These are phyloP conservation scores for Sorex fumeus DNA, from an alignment of 2,113 vertebrate species.

Conservation along the genomic window DNA sequence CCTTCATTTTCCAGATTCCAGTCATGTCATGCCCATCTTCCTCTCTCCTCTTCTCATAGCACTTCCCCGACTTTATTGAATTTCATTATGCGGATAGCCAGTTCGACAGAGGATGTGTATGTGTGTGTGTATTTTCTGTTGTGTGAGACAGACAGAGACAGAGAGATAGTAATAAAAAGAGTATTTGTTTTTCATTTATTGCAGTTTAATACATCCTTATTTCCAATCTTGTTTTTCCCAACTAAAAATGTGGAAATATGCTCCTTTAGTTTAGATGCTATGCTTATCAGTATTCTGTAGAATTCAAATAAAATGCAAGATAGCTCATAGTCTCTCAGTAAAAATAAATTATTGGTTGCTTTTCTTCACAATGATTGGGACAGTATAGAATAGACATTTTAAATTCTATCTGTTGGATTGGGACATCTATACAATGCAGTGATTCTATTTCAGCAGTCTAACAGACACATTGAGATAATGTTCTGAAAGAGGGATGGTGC, in stretches of 20 bases:
- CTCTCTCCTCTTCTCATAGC: neutral
- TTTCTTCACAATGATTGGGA: neutral
- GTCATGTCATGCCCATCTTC: neutral
- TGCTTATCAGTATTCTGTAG: neutral
- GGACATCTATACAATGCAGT: neutral
- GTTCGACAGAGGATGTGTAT: neutral
- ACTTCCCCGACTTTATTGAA: neutral
- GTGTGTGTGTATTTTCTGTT: neutral
- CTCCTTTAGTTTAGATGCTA: neutral
- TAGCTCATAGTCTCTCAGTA: neutral
- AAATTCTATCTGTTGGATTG: constrained; percentile 35
- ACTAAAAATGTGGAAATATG: neutral
- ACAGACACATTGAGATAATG: constrained; percentile 11
- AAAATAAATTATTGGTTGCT: neutral
- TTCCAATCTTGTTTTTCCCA: neutral
- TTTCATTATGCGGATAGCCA: neutral
- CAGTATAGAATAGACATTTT: neutral
- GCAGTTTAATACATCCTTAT: neutral
- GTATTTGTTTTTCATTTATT: constrained; percentile 29
- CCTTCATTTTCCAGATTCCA: neutral
- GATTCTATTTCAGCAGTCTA: constrained; percentile 46
- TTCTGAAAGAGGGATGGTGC: constrained; percentile 46
- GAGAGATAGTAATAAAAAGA: too few species aligned
- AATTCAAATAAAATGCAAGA: neutral
- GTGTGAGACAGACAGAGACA: too few species aligned